Evolutionary conservation across 2,888 invertebrate species (phyloP), one percentile per base, ranked within the genome.

Genomic region (Eudasyphora cyanicolor): DNA sequence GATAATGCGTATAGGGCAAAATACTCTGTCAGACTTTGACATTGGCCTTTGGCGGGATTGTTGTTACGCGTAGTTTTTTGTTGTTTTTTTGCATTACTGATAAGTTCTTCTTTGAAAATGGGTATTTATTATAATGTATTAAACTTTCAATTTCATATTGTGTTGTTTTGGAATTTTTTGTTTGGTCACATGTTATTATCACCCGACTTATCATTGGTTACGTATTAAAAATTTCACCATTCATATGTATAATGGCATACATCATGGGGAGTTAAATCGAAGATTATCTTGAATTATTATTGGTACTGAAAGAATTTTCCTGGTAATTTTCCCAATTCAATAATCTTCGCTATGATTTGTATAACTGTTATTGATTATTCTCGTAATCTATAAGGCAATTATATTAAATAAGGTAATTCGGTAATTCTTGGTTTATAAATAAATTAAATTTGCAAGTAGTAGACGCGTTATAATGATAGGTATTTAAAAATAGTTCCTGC

Each of bases 151-250:
- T 45, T 62, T 35, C 19, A 19, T 57, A 10, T n/a, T 24, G 12
- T 57, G 17, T n/a, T 24, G 12, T 60, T 73, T 57, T 35, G 19
- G 19, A 12, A 35, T 60, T n/a, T 35, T 73, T 79, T 70, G 8
- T n/a, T n/a, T n/a, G 76, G 67, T 80, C 80, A 80, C 80, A 80
- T 76, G 76, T 42, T 71, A 51, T 76, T 76, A 75, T 80, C 75
- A n/a, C 45, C 7, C n/a, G 10, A n/a, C 49, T 14, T 2, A 19
- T 45, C 21, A 49, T 49, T n/a, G 29, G 8, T 35, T 35, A 21
- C 17, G 24, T 14, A 49, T 27, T 27, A 27, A 42, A 38, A 19
- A 51, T 64, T 75, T 75, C 27, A 51, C 49, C 45, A 64, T 21
- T 57, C 8, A 17, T 14, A n/a, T n/a, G n/a, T n/a, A n/a, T n/a